Evolutionary conservation across 2,888 invertebrate species (phyloP), one percentile per base, ranked within the genome.

Genomic region (Noctuana brunneofusca): DNA sequence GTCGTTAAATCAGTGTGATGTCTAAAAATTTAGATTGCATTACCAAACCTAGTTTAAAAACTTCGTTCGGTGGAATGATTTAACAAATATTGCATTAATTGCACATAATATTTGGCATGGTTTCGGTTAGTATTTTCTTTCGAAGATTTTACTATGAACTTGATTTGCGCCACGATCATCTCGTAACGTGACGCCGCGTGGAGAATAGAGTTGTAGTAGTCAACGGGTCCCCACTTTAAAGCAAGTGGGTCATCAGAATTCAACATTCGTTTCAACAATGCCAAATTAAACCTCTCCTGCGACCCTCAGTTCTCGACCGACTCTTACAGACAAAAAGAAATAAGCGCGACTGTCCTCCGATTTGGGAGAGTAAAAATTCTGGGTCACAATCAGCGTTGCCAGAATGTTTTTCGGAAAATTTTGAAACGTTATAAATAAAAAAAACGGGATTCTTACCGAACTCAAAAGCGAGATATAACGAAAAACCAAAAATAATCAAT

Each of bases 181-280:
- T 50, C 49, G 35, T 58, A 58, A 58, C 41, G 22, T 24, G 3
- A 12, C 48, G 12, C 32, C 14, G 11, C 27, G 32, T 27, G 22
- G 38, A 55, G 55, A 20, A 12, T 14, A 16, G 16, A 18, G 35
- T n/a, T 20, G 48, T 12, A 14, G 18, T 38, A 22, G 53, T 38
- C 35, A 11, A 16, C 20, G 35, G 24, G 27, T 52, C 41, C 50
- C 58, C 58, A 32, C 50, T 50, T n/a, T 35, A 11, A 14, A n/a
- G 20, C 41, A 52, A 58, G 52, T 52, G 43, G 58, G 50, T 58
- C 58, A 14, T 38, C 58, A 20, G 11, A 38, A 56, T 30, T 50
- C 48, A 22, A 12, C 43, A 48, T 4, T 48, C 22, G 48, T 48
- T 38, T 18, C 16, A 41, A 18, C 52, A 30, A 32, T 30, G 43